Evolutionary conservation across 2,113 vertebrate genomes (phyloP).

Genomic region (Macroglossus sobrinus): DNA sequence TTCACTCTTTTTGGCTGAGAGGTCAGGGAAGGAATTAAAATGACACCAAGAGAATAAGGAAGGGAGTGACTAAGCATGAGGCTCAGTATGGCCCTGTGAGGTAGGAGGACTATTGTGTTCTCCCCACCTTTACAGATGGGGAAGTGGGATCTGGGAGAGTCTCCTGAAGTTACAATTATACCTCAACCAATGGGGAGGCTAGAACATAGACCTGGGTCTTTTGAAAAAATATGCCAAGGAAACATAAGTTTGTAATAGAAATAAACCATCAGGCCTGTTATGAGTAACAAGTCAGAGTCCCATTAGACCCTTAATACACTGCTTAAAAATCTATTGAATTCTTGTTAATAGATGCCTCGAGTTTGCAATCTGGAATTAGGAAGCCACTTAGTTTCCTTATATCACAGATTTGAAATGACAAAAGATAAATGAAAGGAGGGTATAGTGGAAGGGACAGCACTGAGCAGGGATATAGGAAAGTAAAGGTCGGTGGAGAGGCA

Average conservation of each 20-base stretch:
- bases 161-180: background rate
- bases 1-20: background rate
- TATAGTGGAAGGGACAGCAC: background rate
- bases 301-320: background rate
- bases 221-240: background rate
- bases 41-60: background rate
- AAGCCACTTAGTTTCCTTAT: background rate
- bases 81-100: background rate
- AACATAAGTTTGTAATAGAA: background rate
- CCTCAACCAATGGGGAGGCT: background rate
- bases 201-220: background rate
- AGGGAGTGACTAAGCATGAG: background rate
- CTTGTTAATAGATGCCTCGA: background rate
- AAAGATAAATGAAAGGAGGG: background rate
- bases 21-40: background rate
- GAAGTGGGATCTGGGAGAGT: background rate
- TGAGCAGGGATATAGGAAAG: background rate
- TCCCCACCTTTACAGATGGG: background rate
- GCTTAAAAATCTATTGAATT: background rate
- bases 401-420: background rate
- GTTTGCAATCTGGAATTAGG: background rate
- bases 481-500: rapidly evolving
- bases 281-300: background rate
- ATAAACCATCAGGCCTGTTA: background rate
- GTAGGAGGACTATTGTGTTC: background rate